Evolutionary conservation across 2,113 vertebrate genomes (phyloP).

Genomic region (Eptesicus fuscus): DNA sequence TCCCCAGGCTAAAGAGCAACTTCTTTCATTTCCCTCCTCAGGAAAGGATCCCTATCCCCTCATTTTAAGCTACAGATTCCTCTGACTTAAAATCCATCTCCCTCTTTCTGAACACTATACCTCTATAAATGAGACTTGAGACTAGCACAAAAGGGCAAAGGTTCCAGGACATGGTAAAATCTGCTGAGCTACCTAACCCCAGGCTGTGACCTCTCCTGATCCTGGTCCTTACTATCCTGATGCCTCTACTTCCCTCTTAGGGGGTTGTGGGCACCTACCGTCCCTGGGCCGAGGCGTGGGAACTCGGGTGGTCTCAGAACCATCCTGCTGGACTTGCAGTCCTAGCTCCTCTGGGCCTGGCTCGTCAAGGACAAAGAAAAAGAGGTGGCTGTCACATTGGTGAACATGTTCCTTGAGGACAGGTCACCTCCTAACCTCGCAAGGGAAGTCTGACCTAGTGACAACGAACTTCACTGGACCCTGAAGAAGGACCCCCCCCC

Average conservation of each 20-base stretch:
- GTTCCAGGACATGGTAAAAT: background rate
- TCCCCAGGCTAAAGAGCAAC: background rate
- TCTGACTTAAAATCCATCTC: background rate
- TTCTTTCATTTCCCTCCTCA: background rate
- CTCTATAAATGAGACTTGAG: background rate
- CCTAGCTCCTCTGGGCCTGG: constrained; percentile 78
- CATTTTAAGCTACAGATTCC: background rate
- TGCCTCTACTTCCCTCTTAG: background rate
- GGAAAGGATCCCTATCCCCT: background rate
- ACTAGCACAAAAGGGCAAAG: background rate
- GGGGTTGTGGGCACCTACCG: constrained; percentile 69
- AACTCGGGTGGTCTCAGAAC: constrained; percentile 67
- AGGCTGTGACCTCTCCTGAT: background rate
- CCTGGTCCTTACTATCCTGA: background rate
- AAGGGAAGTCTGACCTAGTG: background rate
- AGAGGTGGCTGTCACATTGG: background rate
- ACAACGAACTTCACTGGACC: background rate
- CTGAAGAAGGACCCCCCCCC: background rate
- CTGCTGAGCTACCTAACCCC: background rate
- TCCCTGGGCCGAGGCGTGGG: constrained; percentile 76
- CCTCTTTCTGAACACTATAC: background rate
- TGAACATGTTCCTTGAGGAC: background rate
- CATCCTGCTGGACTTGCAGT: constrained; percentile 69
- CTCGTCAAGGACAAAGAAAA: background rate
- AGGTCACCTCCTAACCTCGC: background rate